Evolutionary conservation across 1,140 invertebrate species (phyloP).

Genomic region (Trialeurodes vaporariorum): DNA sequence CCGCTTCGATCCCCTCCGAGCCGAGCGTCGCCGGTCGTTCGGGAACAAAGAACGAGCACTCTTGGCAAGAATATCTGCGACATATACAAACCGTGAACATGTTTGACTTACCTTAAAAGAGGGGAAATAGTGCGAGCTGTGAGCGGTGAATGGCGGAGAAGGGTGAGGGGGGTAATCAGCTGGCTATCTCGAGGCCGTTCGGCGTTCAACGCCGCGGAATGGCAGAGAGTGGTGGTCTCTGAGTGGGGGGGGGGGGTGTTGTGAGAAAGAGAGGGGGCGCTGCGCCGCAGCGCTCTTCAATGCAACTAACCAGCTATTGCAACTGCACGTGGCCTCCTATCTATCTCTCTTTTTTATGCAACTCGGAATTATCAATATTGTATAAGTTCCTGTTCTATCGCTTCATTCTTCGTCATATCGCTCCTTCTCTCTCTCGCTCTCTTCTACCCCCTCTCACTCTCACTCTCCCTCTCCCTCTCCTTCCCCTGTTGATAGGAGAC

Average conservation of each 20-base stretch:
- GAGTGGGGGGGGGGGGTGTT: too few relatives aligned
- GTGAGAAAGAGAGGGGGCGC: not conserved
- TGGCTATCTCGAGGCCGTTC: not conserved
- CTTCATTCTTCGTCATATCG: not conserved
- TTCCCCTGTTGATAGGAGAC: too few relatives aligned
- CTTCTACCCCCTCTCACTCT: not conserved
- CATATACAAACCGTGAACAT: not conserved
- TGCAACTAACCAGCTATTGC: too few relatives aligned
- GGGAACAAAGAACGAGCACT: not conserved
- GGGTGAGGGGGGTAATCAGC: not conserved
- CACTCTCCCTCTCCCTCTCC: not conserved
- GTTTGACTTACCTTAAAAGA: too few relatives aligned
- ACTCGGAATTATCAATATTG: not conserved
- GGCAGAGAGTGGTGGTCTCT: too few relatives aligned
- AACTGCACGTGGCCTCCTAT: not conserved
- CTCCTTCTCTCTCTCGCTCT: constrained; percentile 5
- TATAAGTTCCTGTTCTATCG: constrained; percentile 2
- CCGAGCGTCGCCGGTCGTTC: too few relatives aligned
- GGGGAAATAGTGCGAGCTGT: too few relatives aligned
- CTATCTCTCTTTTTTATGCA: not conserved
- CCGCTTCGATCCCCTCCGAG: too few relatives aligned
- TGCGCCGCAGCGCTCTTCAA: not conserved
- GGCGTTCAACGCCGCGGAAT: too few relatives aligned
- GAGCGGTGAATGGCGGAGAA: not conserved
- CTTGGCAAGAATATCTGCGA: not conserved